These are phyloP conservation scores for Zenarchopterus dispar DNA, from an alignment of 2,797 vertebrate species.

Conservation along the genomic window DNA sequence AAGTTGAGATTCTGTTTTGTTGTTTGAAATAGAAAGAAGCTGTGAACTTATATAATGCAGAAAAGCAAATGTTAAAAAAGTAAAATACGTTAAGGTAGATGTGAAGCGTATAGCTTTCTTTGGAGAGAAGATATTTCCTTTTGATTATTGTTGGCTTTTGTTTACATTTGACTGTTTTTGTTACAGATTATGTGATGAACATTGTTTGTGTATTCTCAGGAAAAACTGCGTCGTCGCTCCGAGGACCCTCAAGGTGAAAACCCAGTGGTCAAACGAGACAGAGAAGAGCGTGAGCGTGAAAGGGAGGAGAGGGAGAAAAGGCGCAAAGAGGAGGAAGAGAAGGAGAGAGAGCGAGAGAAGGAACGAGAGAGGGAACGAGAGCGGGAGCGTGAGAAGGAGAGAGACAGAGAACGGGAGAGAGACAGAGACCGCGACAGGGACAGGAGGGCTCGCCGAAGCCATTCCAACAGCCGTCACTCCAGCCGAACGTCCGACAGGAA, in stretches of 20 bases:
- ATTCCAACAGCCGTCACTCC: slow-evolving; percentile 93
- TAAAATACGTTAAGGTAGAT: no score
- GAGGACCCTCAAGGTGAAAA: slow-evolving; percentile 92
- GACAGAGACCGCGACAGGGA: slow-evolving; percentile 87
- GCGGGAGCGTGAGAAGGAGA: slow-evolving; percentile 87
- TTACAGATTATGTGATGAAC: neutral
- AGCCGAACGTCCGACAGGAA: slow-evolving; percentile 93
- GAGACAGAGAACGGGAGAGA: slow-evolving; percentile 86
- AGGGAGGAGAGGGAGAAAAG: slow-evolving; percentile 82
- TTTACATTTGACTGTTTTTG: neutral
- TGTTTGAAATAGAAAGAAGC: no score
- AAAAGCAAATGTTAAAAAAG: no score
- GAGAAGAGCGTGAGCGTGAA: slow-evolving; percentile 83
- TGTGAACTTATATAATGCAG: no score
- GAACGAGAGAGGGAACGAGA: slow-evolving; percentile 87
- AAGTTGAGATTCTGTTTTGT: no score
- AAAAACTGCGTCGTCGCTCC: slow-evolving; percentile 83
- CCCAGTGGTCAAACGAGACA: slow-evolving; percentile 85
- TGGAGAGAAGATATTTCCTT: neutral
- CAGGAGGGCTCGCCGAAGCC: slow-evolving; percentile 88
- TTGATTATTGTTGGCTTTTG: neutral
- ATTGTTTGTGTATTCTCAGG: slow-evolving; percentile 56
- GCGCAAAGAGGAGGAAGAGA: slow-evolving; percentile 82
- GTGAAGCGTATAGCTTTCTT: no score
- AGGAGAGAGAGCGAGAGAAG: slow-evolving; percentile 86